Base-by-base conservation (phyloP, 37 sponge, comb jelly and placozoan species). In the Ianthella basta region DNA sequence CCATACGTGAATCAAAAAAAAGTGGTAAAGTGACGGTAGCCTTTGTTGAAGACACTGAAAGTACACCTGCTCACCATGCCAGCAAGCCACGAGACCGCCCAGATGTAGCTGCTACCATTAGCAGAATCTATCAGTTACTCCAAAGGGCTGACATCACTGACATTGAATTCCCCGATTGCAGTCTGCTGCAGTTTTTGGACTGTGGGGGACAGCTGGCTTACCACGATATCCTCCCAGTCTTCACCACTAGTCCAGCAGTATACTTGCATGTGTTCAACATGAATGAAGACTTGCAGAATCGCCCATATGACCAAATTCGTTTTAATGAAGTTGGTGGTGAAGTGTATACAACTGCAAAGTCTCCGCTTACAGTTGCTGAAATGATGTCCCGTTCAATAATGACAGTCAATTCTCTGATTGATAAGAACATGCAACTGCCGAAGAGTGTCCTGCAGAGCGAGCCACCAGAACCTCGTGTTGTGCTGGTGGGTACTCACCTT, bases 201-300 rank as follows among this genome's bases (percentile, higher is more conserved):
- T 29, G 29, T 64, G 66, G 66, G 12, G 66, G 66, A 64, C 66
- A 64, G 66, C 23, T 64, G 12, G 23, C 66, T 30, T 64, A 64
- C 27, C 66, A 64, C 23, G 66, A 64, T 16, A 64, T 64, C 23
- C 66, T 64, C 27, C 66, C 66, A 20, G 66, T 64, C 27, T 64
- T 64, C 27, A 64, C 27, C 66, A 64, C 66, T 29, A 64, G 29
- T 8, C 66, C 66, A 10, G 66, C 66, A 21, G 27, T 64, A 20
- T 64, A 64, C 23, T 30, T 64, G 14, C 66, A 64, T 64, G 66
- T 64, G 66, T 64, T 64, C 66, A 64, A 16, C 66, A 21, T 64
- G 13, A 64, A 10, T 69, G 35, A 69, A 4, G 35, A 32, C 10
- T 6, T 69, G 70, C 12, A 13, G 15, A 4, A 24, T 4, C 35